A percentile compares a stretch with the other conserved stretches of the same genome.
These are phyloP conservation scores for Ellobius talpinus DNA, from an alignment of 2,113 vertebrate genomes.

Conservation along the genomic window DNA sequence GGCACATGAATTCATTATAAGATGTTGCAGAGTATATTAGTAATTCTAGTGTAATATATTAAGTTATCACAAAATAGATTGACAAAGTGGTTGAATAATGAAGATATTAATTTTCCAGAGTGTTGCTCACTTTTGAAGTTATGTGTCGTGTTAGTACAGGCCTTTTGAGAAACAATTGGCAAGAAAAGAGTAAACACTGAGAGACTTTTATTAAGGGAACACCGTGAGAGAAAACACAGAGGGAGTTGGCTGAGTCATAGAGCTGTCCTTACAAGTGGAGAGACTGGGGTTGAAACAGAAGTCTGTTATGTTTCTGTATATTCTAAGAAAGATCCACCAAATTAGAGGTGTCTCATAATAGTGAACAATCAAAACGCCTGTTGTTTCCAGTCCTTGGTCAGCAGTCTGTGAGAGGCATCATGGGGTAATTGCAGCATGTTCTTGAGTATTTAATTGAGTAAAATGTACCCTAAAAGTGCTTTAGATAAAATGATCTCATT, in stretches of 20 bases:
- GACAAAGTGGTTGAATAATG: neutral
- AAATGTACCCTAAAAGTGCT: neutral
- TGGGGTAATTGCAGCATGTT: neutral
- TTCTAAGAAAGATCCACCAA: neutral
- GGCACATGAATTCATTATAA: slow-evolving; percentile 47
- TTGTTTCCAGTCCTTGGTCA: neutral
- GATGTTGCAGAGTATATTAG: slow-evolving; percentile 16
- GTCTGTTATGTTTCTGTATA: neutral
- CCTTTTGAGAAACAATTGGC: neutral
- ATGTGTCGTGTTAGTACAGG: neutral
- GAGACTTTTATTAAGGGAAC: neutral
- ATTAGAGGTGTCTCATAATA: neutral
- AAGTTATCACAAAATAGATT: slow-evolving; percentile 20
- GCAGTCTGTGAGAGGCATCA: neutral
- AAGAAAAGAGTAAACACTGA: neutral
- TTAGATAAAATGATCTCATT: neutral
- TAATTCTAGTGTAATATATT: neutral
- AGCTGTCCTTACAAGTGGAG: neutral
- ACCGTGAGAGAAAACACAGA: neutral
- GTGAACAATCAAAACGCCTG: no score
- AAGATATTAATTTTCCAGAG: slow-evolving; percentile 48
- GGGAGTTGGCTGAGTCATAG: neutral
- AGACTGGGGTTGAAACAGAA: neutral
- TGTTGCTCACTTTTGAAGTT: neutral
- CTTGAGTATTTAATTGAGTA: neutral